A percentile compares a stretch with the other conserved stretches of the same genome.
These are phyloP conservation scores for Scatophagus argus DNA, from an alignment of 2,113 vertebrate genomes.

Conservation along the genomic window DNA sequence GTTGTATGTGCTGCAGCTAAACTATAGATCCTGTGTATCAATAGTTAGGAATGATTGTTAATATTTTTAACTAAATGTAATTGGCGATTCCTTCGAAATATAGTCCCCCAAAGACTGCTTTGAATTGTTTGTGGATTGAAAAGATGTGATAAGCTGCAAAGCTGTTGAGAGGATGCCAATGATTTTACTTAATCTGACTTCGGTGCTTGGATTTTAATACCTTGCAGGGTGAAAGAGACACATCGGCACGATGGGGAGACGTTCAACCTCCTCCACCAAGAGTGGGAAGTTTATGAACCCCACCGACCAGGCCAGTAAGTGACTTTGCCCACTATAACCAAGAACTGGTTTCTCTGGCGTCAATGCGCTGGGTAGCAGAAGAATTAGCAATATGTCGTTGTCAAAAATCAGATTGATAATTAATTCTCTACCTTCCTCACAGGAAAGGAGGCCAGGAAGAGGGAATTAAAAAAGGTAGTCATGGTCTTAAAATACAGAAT, in stretches of 20 bases:
- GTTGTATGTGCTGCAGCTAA: not conserved
- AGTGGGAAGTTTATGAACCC: conserved; percentile 99
- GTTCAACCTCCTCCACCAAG: conserved; percentile 99
- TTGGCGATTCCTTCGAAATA: no score
- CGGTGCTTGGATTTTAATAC: not conserved
- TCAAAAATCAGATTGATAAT: conserved; percentile 14
- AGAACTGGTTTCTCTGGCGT: not conserved
- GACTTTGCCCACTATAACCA: not conserved
- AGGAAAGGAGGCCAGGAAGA: conserved; percentile 99
- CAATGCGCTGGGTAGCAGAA: not conserved
- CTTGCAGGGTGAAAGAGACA: conserved; percentile 60
- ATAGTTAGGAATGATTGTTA: not conserved
- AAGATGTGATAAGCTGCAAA: not conserved
- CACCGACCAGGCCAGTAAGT: conserved; percentile 98
- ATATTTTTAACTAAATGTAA: not conserved
- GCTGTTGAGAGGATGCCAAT: accelerated
- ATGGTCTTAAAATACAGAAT: not conserved
- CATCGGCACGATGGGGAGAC: conserved; percentile 91
- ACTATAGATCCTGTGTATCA: not conserved
- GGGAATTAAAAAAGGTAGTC: conserved; percentile 96
- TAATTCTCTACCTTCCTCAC: not conserved
- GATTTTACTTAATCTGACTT: not conserved
- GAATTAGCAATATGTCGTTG: not conserved
- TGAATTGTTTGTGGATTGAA: not conserved
- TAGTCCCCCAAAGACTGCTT: no score